phyloP scores from a whole-genome alignment of 2,888 invertebrate species.

The Pachydiplax longipennis region DNA sequence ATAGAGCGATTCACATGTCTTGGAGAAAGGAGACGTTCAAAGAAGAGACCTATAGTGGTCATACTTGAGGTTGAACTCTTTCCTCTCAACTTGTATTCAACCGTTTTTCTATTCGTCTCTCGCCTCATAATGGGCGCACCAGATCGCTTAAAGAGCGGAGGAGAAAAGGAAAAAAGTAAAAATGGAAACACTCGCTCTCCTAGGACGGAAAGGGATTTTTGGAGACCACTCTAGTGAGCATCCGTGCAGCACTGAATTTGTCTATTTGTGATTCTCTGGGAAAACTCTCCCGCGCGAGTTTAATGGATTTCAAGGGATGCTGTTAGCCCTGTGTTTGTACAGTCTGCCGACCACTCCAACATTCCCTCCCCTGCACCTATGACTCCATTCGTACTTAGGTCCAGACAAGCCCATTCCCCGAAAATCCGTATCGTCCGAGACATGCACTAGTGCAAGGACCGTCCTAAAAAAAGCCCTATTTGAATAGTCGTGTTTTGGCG shows the following conservation, averaged over 20 bases:
- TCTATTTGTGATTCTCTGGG: background rate
- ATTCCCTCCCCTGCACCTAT: background rate
- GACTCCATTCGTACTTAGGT: background rate
- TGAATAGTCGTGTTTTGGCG: background rate
- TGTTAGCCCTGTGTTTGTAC: conserved; percentile 23
- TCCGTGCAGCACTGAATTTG: background rate
- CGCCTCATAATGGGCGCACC: background rate
- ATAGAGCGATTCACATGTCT: too few relatives aligned
- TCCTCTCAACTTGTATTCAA: too few relatives aligned
- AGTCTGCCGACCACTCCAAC: background rate
- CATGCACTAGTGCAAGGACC: background rate
- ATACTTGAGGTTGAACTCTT: too few relatives aligned
- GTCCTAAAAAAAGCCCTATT: background rate
- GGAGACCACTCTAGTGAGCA: background rate
- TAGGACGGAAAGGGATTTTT: background rate
- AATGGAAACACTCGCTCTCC: background rate
- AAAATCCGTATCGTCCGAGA: background rate
- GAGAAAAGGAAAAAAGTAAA: background rate
- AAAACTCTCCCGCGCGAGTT: conserved; percentile 13
- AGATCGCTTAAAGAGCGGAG: background rate
- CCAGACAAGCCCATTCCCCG: background rate
- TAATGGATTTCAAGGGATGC: conserved; percentile 34
- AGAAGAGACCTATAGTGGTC: too few relatives aligned
- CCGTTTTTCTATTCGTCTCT: background rate
- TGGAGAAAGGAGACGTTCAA: too few relatives aligned